phyloP scores from a whole-genome alignment of 2,888 invertebrate genomes.

The Scotopteryx bipunctaria region DNA sequence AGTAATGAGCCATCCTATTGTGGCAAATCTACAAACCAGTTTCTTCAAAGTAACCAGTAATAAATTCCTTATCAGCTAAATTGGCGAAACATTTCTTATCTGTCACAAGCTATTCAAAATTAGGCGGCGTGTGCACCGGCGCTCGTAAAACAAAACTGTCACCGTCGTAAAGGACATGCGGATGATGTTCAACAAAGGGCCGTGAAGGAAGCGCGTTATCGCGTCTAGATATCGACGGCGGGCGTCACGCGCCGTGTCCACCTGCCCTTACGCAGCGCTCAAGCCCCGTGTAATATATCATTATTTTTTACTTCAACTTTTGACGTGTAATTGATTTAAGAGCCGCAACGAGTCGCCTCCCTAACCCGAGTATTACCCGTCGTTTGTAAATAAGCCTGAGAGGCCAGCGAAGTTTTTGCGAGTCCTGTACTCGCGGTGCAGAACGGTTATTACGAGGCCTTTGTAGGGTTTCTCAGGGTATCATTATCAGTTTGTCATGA shows the following conservation, averaged over 20 bases:
- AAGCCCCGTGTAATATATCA: constrained; percentile 35
- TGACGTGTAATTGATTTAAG: constrained; percentile 42
- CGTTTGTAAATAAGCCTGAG: constrained; percentile 17
- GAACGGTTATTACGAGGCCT: constrained; percentile 4
- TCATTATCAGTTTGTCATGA: constrained; percentile 12
- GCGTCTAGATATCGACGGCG: constrained; percentile 29
- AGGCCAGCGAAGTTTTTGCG: constrained; percentile 7
- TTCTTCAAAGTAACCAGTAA: constrained; percentile 2
- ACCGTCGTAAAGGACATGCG: constrained; percentile 50
- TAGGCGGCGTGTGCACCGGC: constrained; percentile 39
- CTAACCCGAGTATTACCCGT: constrained; percentile 15
- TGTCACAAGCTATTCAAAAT: constrained; percentile 17
- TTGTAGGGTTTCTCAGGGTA: not conserved
- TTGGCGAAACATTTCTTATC: constrained; percentile 23
- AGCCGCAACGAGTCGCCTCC: constrained; percentile 33
- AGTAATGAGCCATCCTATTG: too few relatives aligned
- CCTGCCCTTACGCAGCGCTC: constrained; percentile 53
- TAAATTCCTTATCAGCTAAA: constrained; percentile 10
- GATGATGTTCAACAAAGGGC: constrained; percentile 51
- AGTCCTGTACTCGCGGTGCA: constrained; percentile 8
- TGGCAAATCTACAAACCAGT: constrained; percentile 4
- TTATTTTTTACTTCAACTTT: constrained; percentile 35
- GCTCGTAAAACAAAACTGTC: constrained; percentile 57
- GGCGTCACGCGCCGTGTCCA: constrained; percentile 50
- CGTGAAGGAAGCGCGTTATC: constrained; percentile 47